Evolutionary conservation across 2,888 invertebrate species (phyloP).

Genomic region (Drosophila infuscata): DNA sequence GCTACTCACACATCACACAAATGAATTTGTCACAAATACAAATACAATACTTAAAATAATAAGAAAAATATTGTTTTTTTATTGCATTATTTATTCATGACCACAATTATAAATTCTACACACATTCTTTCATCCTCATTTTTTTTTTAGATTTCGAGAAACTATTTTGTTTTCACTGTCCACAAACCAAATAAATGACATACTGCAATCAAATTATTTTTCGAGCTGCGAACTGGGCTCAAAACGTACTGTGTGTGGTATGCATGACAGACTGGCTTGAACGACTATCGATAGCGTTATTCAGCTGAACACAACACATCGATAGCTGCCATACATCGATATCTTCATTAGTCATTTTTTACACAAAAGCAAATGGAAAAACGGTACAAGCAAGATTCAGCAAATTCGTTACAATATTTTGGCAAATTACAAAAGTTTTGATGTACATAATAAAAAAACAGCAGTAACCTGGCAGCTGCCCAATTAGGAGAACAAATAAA

Average conservation of each 20-base stretch:
- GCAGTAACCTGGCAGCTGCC: constrained; percentile 17
- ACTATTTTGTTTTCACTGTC: background rate
- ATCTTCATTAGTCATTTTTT: constrained; percentile 60
- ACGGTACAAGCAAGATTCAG: constrained; percentile 40
- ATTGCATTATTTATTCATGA: too few species aligned
- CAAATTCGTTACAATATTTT: constrained; percentile 43
- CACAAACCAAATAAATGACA: background rate
- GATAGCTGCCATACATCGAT: constrained; percentile 39
- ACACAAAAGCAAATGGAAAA: constrained; percentile 56
- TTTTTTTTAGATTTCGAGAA: background rate
- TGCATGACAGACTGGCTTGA: background rate
- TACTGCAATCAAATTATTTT: background rate
- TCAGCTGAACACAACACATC: constrained; percentile 6
- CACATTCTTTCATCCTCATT: background rate
- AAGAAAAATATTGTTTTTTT: too few species aligned
- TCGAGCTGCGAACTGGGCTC: background rate
- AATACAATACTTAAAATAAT: background rate
- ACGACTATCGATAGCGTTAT: background rate
- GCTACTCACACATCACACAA: constrained; percentile 12
- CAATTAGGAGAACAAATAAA: constrained; percentile 12
- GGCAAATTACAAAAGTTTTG: constrained; percentile 38
- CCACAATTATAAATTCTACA: background rate
- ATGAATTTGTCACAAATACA: background rate
- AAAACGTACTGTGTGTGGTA: background rate
- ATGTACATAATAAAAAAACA: constrained; percentile 9